A percentile compares a stretch with the other conserved stretches of the same genome.
phyloP scores from a whole-genome alignment of 2,113 vertebrate species.

The Pluvianellus socialis region DNA sequence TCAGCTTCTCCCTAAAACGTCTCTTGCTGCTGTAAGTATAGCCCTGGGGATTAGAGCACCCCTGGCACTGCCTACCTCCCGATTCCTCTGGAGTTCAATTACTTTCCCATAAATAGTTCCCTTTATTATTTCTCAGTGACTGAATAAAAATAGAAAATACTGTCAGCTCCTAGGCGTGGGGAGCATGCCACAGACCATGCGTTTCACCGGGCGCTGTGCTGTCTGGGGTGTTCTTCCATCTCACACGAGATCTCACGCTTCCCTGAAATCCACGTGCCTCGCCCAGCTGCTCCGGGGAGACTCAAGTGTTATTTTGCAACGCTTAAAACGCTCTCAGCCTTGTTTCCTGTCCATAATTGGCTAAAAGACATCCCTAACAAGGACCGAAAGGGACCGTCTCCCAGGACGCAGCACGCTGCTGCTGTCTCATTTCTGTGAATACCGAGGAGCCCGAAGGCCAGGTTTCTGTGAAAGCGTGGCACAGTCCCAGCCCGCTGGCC shows the following conservation, averaged over 20 bases:
- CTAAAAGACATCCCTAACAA: not conserved
- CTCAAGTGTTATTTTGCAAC: not conserved
- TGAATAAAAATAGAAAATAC: constrained; percentile 13
- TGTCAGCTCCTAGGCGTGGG: not conserved
- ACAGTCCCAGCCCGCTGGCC: not conserved
- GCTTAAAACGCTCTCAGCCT: not conserved
- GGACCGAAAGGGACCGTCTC: not conserved
- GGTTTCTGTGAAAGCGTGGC: not conserved
- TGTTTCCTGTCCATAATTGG: not conserved
- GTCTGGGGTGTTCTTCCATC: not conserved
- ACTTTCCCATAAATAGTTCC: constrained; percentile 24
- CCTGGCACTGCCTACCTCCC: not conserved
- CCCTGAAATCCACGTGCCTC: not conserved
- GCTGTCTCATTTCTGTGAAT: not conserved
- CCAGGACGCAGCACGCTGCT: not conserved
- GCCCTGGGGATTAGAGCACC: not conserved
- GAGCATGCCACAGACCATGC: not conserved
- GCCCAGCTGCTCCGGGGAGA: not conserved
- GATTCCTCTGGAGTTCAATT: not conserved
- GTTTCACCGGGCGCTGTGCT: not conserved
- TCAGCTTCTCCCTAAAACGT: not conserved
- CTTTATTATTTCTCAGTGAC: constrained; percentile 26
- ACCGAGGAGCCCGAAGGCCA: not conserved
- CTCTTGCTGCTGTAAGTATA: not conserved
- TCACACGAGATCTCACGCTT: not conserved